These are phyloP conservation scores for Gambusia holbrooki DNA, from an alignment of 2,113 vertebrate species.

Conservation along the genomic window DNA sequence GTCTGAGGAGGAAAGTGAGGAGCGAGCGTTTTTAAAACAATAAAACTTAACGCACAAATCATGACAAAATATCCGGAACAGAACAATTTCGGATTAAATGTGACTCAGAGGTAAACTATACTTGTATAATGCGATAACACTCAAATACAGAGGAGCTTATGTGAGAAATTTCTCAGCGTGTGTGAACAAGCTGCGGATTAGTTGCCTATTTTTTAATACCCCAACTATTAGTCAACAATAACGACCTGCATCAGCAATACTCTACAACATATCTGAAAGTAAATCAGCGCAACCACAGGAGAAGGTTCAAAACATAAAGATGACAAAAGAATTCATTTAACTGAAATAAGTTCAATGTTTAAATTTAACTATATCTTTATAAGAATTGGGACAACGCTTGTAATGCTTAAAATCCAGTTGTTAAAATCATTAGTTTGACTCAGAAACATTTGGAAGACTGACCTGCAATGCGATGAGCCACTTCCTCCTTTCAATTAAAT, in stretches of 20 bases:
- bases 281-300: not conserved
- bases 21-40: not conserved
- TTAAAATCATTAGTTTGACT: no score
- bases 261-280: not conserved
- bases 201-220: not conserved
- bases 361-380: no score
- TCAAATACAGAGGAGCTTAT: not conserved
- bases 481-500: no score
- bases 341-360: no score
- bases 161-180: not conserved
- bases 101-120: not conserved
- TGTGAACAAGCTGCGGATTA: not conserved
- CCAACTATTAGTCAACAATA: not conserved
- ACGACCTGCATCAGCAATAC: no score
- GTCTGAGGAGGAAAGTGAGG: conserved; percentile 2
- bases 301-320: not conserved
- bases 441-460: no score
- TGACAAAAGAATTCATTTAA: not conserved
- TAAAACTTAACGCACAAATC: not conserved
- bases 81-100: not conserved
- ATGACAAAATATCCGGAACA: not conserved
- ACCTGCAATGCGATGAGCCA: no score
- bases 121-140: not conserved
- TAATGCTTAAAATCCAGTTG: no score
- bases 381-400: no score